A percentile compares a stretch with the other conserved stretches of the same genome.
Evolutionary conservation across 2,797 vertebrate genomes (phyloP).

Genomic region (Peromyscus eremicus): DNA sequence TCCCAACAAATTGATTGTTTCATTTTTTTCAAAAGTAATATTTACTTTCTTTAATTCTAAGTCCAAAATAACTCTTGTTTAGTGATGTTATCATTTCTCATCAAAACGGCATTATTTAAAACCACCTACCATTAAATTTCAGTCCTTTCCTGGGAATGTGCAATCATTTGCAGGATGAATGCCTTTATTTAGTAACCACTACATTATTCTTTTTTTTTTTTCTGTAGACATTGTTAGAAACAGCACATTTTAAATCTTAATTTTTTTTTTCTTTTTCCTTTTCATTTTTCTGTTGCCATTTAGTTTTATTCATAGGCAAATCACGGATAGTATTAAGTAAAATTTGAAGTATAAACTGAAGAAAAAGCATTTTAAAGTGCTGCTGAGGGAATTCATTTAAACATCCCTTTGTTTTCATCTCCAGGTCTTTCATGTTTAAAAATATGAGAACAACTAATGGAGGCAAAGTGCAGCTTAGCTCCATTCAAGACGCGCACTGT

Average conservation of each 20-base stretch:
- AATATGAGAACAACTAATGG: conserved; percentile 57
- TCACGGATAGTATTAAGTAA: conserved; percentile 42
- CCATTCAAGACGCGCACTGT: conserved; percentile 40
- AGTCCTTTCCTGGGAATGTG: not conserved
- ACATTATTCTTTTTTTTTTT: not conserved
- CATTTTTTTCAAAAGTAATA: not conserved
- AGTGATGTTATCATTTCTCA: not conserved
- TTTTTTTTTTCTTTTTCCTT: not conserved
- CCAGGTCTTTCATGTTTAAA: conserved; percentile 73
- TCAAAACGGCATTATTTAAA: conserved; percentile 14
- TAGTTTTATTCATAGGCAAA: conserved; percentile 16
- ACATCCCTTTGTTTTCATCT: conserved; percentile 51
- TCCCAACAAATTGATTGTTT: not conserved
- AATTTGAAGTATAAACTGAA: conserved; percentile 9
- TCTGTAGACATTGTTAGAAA: conserved; percentile 26
- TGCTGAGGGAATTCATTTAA: conserved; percentile 44
- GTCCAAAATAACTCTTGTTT: not conserved
- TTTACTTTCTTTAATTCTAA: not conserved
- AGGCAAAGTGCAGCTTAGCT: conserved; percentile 63
- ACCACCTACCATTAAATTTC: not conserved
- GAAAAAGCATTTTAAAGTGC: conserved; percentile 50
- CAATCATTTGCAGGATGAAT: not conserved
- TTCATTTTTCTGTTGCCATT: conserved; percentile 43
- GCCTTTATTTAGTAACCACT: not conserved
- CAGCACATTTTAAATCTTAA: conserved; percentile 6